phyloP scores from a whole-genome alignment of 2,888 invertebrate genomes.

The Lampropteryx suffumata region DNA sequence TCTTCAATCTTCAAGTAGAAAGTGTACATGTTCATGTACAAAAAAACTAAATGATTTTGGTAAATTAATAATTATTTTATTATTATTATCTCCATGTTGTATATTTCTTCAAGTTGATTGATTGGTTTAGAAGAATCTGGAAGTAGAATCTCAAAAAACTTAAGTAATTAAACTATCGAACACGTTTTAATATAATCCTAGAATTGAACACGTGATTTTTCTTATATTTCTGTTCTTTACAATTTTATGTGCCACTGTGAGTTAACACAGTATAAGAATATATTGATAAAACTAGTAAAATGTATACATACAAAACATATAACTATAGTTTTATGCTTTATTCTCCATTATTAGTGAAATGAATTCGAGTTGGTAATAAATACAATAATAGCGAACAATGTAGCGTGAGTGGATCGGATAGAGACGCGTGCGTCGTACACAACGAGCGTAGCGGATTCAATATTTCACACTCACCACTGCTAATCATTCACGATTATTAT shows the following conservation, averaged over 20 bases:
- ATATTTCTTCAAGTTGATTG: neutral
- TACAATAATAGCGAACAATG: slow-evolving; percentile 42
- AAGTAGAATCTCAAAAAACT: neutral
- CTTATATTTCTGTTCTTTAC: too few relatives aligned
- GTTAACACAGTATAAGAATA: too few relatives aligned
- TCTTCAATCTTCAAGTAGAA: too few relatives aligned
- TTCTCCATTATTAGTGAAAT: slow-evolving; percentile 2
- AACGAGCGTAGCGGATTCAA: slow-evolving; percentile 68
- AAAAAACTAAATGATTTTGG: too few relatives aligned
- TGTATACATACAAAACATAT: neutral
- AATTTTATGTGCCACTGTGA: too few relatives aligned
- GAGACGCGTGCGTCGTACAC: slow-evolving; percentile 59
- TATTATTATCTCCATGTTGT: too few relatives aligned
- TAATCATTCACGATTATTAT: slow-evolving; percentile 69
- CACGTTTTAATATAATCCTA: too few relatives aligned
- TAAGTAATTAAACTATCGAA: too few relatives aligned
- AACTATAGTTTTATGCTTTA: neutral
- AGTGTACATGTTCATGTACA: too few relatives aligned
- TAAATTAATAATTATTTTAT: too few relatives aligned
- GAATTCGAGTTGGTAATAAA: slow-evolving; percentile 28
- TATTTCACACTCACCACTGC: slow-evolving; percentile 73
- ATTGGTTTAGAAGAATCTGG: neutral
- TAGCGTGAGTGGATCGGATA: slow-evolving; percentile 52
- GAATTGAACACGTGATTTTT: too few relatives aligned
- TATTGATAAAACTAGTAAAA: too few relatives aligned